These are phyloP conservation scores for Cepaea nemoralis DNA, from an alignment of 1,140 invertebrate genomes.

Conservation along the genomic window DNA sequence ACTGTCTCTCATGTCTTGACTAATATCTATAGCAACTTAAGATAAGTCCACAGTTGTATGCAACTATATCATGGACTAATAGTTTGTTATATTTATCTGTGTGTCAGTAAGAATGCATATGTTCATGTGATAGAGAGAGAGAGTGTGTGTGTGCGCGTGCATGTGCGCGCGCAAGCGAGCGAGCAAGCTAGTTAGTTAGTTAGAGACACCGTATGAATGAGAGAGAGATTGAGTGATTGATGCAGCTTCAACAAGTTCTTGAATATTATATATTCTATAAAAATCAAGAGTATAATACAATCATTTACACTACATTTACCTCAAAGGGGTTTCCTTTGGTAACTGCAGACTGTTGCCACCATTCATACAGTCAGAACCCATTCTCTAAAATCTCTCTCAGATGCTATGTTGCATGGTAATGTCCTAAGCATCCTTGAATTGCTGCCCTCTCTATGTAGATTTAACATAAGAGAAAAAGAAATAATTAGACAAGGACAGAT, in stretches of 20 bases:
- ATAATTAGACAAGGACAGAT: too few species aligned
- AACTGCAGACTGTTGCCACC: too few species aligned
- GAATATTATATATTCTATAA: not conserved
- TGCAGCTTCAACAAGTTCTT: not conserved
- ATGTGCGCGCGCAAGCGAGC: too few species aligned
- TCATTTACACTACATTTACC: not conserved
- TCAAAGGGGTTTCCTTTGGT: too few species aligned
- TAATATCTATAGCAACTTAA: not conserved
- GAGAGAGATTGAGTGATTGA: not conserved
- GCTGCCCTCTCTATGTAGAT: too few species aligned
- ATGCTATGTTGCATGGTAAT: too few species aligned
- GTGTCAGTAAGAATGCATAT: not conserved
- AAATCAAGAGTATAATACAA: not conserved
- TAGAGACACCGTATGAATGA: not conserved
- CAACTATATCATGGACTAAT: not conserved
- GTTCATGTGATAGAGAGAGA: constrained; percentile 1
- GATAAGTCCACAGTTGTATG: not conserved
- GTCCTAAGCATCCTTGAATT: too few species aligned
- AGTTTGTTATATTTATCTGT: too few species aligned
- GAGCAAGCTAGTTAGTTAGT: not conserved
- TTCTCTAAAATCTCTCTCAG: too few species aligned
- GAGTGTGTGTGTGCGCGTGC: constrained; percentile 18
- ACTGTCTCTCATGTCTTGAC: too few species aligned
- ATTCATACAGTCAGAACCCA: too few species aligned
- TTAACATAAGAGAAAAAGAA: too few species aligned